Conservation (phyloP, 1,140 invertebrate genomes). For the Drosophila fuyamai region DNA sequence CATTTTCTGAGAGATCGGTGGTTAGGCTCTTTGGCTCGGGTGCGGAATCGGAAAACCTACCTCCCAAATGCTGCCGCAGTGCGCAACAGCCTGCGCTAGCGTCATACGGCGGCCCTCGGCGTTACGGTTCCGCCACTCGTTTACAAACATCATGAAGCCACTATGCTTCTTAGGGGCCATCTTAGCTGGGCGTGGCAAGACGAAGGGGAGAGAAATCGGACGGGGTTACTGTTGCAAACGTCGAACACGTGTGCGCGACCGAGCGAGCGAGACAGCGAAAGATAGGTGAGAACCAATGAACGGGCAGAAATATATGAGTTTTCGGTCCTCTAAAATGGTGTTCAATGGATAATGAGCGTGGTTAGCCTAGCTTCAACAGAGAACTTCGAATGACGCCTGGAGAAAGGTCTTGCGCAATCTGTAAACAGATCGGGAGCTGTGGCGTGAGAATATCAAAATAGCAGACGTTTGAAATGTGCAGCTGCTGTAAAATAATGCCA, state of each 20-base stretch:
- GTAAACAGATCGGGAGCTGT: neutral
- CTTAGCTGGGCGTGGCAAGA: constrained; percentile 10
- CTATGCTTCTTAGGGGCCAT: constrained; percentile 61
- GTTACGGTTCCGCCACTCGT: constrained; percentile 32
- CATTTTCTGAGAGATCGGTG: constrained; percentile 28
- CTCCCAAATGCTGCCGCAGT: constrained; percentile 45
- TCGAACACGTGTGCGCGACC: constrained; percentile 4
- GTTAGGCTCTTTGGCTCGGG: neutral
- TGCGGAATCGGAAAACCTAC: constrained; percentile 10
- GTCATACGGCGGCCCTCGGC: constrained; percentile 9
- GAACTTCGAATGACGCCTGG: no score
- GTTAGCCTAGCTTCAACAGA: neutral
- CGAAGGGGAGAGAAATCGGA: neutral
- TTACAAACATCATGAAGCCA: constrained; percentile 62
- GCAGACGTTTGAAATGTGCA: neutral
- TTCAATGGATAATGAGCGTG: neutral
- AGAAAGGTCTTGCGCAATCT: no score
- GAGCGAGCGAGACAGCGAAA: constrained; percentile 3
- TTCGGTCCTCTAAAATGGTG: neutral
- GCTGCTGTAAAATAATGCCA: neutral
- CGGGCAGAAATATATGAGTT: neutral
- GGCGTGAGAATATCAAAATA: neutral
- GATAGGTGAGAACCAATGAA: constrained; percentile 10
- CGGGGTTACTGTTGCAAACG: neutral
- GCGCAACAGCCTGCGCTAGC: constrained; percentile 21